phyloP scores from a whole-genome alignment of 2,113 vertebrate genomes.

The Vidua macroura region DNA sequence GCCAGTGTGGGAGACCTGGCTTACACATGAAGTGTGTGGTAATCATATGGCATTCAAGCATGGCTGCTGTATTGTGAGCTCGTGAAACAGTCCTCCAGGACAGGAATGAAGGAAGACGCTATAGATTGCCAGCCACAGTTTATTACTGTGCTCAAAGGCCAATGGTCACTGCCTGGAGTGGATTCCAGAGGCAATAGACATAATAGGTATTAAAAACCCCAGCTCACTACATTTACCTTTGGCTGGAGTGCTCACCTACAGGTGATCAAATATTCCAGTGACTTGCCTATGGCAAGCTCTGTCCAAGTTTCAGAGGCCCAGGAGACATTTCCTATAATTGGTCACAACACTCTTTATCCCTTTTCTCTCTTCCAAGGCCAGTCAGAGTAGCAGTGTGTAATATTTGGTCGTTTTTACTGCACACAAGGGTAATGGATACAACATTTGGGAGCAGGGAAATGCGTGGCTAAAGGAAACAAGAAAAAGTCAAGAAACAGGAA shows the following conservation, averaged over 20 bases:
- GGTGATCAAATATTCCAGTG: background rate
- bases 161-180: background rate
- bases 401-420: background rate
- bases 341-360: background rate
- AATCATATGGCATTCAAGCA: background rate
- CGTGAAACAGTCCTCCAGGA: background rate
- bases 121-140: background rate
- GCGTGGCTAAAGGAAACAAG: background rate
- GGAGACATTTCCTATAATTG: background rate
- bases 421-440: background rate
- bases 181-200: background rate
- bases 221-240: background rate
- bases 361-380: background rate
- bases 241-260: background rate
- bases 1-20: background rate
- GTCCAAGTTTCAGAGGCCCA: background rate
- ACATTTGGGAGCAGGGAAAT: background rate
- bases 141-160: background rate
- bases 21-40: background rate
- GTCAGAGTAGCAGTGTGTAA: background rate
- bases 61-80: background rate
- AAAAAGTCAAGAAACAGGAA: background rate
- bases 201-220: background rate
- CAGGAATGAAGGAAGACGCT: accelerated
- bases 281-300: background rate